Conservation (phyloP, 2,888 invertebrate genomes). For the Rosalia funebris region DNA sequence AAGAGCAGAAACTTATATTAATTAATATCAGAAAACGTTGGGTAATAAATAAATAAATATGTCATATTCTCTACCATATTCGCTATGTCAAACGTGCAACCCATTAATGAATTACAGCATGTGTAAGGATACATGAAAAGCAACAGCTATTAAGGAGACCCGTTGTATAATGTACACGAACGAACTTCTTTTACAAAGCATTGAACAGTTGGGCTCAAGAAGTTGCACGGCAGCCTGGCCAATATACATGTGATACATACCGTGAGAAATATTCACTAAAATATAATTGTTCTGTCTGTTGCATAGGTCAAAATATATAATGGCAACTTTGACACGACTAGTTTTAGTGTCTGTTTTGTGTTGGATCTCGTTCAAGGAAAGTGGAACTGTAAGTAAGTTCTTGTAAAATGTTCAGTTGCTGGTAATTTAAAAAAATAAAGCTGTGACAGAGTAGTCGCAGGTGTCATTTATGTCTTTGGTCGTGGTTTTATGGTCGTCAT, state of each 20-base stretch:
- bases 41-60: too few relatives aligned
- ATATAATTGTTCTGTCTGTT: background rate
- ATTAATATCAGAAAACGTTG: too few relatives aligned
- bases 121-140: conserved; percentile 9
- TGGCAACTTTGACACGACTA: conserved; percentile 27
- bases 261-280: conserved; percentile 11
- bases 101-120: conserved; percentile 14
- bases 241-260: conserved; percentile 23
- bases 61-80: too few relatives aligned
- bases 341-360: conserved; percentile 32
- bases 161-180: conserved; percentile 16
- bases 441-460: too few relatives aligned
- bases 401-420: conserved; percentile 21
- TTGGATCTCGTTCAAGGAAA: conserved; percentile 35
- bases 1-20: too few relatives aligned
- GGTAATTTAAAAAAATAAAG: conserved; percentile 1
- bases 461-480: too few relatives aligned
- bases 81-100: background rate
- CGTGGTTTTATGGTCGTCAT: too few relatives aligned
- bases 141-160: conserved; percentile 24
- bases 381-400: conserved; percentile 46
- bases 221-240: conserved; percentile 24
- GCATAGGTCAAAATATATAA: background rate
- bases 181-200: conserved; percentile 20
- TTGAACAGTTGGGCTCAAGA: conserved; percentile 29